Conservation (phyloP, 2,113 vertebrate genomes). For the Acanthisitta chloris region DNA sequence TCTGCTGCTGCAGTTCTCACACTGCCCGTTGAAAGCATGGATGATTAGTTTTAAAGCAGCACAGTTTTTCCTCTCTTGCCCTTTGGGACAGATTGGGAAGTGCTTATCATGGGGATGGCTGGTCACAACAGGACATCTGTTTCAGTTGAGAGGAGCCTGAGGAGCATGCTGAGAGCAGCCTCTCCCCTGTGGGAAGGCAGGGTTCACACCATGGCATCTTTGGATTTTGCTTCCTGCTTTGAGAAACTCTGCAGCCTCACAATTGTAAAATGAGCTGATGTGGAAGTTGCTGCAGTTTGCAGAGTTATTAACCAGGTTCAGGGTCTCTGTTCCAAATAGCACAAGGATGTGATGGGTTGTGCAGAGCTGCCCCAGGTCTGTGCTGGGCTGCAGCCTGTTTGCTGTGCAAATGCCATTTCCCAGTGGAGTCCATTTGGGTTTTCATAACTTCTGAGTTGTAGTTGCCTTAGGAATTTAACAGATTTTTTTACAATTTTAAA, state of each 20-base stretch:
- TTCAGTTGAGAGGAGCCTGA: rapidly evolving
- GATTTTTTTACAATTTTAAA: background rate
- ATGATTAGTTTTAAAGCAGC: background rate
- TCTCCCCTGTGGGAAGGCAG: background rate
- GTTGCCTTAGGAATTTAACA: background rate
- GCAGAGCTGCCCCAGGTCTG: background rate
- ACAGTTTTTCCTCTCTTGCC: background rate
- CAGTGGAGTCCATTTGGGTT: background rate
- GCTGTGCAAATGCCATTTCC: background rate
- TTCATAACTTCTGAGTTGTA: background rate
- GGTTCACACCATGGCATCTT: background rate
- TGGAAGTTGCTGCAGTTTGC: background rate
- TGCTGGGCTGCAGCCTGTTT: background rate
- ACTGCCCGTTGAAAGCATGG: background rate
- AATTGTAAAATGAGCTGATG: background rate
- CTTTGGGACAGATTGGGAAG: background rate
- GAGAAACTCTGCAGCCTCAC: background rate
- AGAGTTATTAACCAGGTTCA: background rate
- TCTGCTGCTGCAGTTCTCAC: background rate
- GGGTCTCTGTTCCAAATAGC: background rate
- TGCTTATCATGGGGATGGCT: background rate
- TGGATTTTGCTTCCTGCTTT: background rate
- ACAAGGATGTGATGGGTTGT: background rate
- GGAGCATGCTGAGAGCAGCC: background rate
- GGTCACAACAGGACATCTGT: background rate